phyloP scores from a whole-genome alignment of 2,797 vertebrate species.

The Botia almorhae region DNA sequence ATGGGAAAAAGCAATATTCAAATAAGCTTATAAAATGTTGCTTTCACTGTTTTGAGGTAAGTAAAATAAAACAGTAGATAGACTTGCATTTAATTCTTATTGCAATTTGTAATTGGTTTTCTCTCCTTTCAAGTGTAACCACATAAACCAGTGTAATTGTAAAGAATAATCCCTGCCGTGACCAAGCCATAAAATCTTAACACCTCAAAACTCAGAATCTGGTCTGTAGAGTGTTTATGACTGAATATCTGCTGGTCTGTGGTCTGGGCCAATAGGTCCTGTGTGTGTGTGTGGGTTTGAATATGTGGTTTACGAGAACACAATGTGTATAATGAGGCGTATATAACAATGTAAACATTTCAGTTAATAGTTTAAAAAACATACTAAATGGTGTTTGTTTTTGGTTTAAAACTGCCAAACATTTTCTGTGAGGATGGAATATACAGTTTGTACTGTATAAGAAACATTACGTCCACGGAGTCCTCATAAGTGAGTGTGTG shows the following conservation, averaged over 20 bases:
- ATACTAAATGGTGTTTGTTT: too few species aligned
- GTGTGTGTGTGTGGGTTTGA: background rate
- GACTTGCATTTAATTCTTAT: background rate
- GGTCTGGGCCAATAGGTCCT: background rate
- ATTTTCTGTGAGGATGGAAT: too few species aligned
- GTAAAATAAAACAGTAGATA: background rate
- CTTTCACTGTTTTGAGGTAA: background rate
- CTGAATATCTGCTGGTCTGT: conserved; percentile 5
- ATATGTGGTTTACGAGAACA: too few species aligned
- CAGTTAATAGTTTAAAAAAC: too few species aligned
- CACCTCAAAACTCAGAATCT: conserved; percentile 10
- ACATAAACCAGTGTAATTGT: background rate
- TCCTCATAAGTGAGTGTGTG: conserved; percentile 34
- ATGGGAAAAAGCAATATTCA: background rate
- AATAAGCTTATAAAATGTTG: background rate
- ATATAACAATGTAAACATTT: too few species aligned
- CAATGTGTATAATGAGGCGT: too few species aligned
- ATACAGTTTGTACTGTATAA: too few species aligned
- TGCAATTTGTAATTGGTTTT: background rate
- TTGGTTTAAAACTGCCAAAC: too few species aligned
- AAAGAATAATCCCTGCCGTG: background rate
- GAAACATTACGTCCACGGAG: too few species aligned
- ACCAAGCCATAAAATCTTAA: conserved; percentile 3
- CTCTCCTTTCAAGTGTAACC: background rate
- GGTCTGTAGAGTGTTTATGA: too few species aligned